Conservation (phyloP, 2,113 vertebrate genomes). For the Sphaerodactylus townsendi region DNA sequence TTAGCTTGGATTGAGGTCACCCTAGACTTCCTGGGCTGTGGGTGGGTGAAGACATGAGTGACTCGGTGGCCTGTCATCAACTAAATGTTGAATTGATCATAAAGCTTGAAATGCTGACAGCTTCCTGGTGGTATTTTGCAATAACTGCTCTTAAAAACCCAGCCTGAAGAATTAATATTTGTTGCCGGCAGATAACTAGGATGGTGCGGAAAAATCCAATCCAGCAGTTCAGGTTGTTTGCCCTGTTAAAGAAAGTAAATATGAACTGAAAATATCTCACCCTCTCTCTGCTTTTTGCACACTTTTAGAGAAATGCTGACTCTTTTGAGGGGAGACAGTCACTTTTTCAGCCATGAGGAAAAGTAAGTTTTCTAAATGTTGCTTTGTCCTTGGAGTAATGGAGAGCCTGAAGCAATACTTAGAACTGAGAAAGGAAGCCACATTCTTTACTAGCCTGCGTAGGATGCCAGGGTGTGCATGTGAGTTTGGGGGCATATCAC, state of each 20-base stretch:
- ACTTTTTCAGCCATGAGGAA: not conserved
- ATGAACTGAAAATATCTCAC: not conserved
- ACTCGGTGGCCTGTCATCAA: constrained; percentile 27
- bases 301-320: not conserved
- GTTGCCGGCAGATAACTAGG: constrained; percentile 2
- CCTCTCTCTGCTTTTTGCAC: not conserved
- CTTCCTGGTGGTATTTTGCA: constrained; percentile 28
- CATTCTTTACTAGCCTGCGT: not conserved
- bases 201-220: not conserved
- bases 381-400: not conserved
- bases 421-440: not conserved
- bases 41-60: constrained; percentile 19
- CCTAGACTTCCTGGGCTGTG: constrained; percentile 40
- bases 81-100: constrained; percentile 36
- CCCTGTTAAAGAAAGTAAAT: not conserved
- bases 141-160: constrained; percentile 26
- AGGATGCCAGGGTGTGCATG: too few species aligned
- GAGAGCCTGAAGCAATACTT: not conserved
- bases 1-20: constrained; percentile 52
- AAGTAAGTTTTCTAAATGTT: not conserved
- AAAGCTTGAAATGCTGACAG: constrained; percentile 8
- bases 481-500: not conserved
- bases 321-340: not conserved
- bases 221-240: not conserved
- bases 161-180: not conserved